phyloP scores from a whole-genome alignment of 2,888 invertebrate species.

The Doris montereyensis region DNA sequence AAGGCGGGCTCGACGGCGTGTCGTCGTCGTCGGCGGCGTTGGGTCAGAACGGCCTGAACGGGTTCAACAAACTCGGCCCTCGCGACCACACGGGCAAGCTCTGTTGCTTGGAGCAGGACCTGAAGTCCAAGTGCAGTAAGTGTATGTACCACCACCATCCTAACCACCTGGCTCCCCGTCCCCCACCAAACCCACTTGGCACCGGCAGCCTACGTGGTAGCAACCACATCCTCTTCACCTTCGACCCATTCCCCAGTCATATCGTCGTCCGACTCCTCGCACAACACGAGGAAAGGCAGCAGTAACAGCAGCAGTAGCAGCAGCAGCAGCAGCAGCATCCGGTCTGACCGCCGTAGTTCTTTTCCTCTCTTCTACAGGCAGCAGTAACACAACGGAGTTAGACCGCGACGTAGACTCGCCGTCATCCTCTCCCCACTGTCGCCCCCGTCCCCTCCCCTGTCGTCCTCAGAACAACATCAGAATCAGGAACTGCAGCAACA shows the following conservation, averaged over 20 bases:
- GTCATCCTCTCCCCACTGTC: too few relatives aligned
- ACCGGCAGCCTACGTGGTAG: not conserved
- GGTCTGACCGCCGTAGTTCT: too few relatives aligned
- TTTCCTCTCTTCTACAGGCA: too few relatives aligned
- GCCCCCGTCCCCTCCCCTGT: too few relatives aligned
- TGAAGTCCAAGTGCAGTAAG: constrained; percentile 1
- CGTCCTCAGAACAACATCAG: too few relatives aligned
- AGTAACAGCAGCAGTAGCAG: constrained; percentile 20
- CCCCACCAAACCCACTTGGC: not conserved
- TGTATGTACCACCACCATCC: constrained; percentile 28
- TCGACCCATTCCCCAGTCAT: not conserved
- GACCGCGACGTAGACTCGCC: too few relatives aligned
- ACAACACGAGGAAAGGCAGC: too few relatives aligned
- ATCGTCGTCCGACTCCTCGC: not conserved
- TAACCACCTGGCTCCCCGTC: not conserved
- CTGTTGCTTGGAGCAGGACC: constrained; percentile 13
- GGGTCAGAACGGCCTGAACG: constrained; percentile 28
- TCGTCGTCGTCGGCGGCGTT: not conserved
- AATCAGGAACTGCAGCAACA: too few relatives aligned
- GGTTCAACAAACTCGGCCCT: not conserved
- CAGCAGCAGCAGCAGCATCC: not conserved
- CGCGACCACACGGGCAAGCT: constrained; percentile 29
- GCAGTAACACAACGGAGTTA: too few relatives aligned
- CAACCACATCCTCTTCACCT: not conserved
- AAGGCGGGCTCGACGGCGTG: constrained; percentile 14